Conservation (phyloP, 1,140 invertebrate genomes). For the Drosophila subpulchrella region DNA sequence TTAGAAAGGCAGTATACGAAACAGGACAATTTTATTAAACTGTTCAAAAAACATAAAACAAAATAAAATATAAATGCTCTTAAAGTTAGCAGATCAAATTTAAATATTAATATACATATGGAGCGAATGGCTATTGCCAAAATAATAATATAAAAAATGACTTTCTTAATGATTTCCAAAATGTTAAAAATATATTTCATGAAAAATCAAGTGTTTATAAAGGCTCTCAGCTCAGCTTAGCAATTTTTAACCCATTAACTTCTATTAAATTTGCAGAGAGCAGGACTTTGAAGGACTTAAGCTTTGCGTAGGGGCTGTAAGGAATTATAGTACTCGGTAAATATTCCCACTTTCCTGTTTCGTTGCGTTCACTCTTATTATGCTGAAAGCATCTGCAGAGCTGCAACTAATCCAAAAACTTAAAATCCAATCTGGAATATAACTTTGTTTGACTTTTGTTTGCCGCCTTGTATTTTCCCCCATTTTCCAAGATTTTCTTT, state of each 20-base stretch:
- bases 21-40: neutral
- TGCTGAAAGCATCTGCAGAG: constrained; percentile 28
- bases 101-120: too few relatives aligned
- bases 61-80: too few relatives aligned
- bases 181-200: neutral
- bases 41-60: too few relatives aligned
- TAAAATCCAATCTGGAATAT: constrained; percentile 52
- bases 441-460: constrained; percentile 67
- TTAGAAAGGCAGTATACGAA: neutral
- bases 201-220: too few relatives aligned
- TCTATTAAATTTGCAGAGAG: neutral
- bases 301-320: neutral
- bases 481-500: constrained; percentile 42
- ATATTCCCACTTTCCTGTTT: constrained; percentile 3
- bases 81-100: too few relatives aligned
- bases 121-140: too few relatives aligned
- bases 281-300: neutral
- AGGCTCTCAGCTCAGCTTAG: too few relatives aligned
- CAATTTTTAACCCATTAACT: neutral
- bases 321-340: neutral
- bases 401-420: constrained; percentile 38
- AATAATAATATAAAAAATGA: too few relatives aligned
- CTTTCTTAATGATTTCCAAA: too few relatives aligned
- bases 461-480: constrained; percentile 19
- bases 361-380: constrained; percentile 6